These are phyloP conservation scores for Malurus elegans DNA, from an alignment of 2,113 vertebrate genomes.

Conservation along the genomic window DNA sequence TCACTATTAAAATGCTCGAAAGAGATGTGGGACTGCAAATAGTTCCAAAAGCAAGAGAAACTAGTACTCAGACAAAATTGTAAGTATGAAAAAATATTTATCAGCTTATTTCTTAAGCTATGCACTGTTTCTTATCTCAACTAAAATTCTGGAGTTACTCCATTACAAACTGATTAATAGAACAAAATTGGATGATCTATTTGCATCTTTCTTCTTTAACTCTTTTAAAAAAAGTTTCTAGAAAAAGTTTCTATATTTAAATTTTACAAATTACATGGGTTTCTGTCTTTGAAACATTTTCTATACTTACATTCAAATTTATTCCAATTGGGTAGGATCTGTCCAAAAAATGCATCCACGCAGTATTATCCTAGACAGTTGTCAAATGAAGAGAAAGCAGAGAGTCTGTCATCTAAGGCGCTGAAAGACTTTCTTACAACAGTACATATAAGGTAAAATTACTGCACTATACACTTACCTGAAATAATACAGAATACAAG, in stretches of 20 bases:
- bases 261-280: background rate
- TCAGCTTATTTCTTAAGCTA: background rate
- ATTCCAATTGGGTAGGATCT: constrained; percentile 72
- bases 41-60: constrained; percentile 64
- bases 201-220: background rate
- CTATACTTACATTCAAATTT: background rate
- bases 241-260: background rate
- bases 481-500: background rate
- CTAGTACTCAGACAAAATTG: constrained; percentile 85
- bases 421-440: constrained; percentile 76
- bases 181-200: background rate
- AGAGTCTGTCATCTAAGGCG: constrained; percentile 61
- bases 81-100: constrained; percentile 52
- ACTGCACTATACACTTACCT: background rate
- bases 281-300: background rate
- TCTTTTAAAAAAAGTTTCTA: background rate
- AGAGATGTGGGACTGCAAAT: constrained; percentile 76
- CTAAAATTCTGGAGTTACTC: background rate
- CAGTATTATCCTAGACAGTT: constrained; percentile 82
- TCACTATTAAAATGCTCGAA: constrained; percentile 80
- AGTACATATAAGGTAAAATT: constrained; percentile 34
- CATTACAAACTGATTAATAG: background rate
- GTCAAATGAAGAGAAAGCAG: constrained; percentile 73
- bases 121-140: background rate
- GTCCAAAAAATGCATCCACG: constrained; percentile 77